Conservation (phyloP, 2,113 vertebrate species). For the Ptyas mucosa region DNA sequence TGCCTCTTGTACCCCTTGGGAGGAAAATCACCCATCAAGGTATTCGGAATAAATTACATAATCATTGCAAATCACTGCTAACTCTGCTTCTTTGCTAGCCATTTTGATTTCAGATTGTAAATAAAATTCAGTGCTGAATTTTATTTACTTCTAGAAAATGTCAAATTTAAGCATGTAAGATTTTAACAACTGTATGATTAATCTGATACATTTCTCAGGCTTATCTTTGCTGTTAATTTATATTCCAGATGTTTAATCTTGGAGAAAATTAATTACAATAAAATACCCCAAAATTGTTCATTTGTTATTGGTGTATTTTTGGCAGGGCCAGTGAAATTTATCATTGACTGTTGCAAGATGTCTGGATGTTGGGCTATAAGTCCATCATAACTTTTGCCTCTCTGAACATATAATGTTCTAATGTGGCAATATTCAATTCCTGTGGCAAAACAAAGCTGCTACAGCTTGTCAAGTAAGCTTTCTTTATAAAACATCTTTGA, state of each 20-base stretch:
- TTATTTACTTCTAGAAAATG: background rate
- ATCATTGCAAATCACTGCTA: background rate
- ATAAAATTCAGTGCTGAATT: background rate
- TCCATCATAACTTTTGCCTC: background rate
- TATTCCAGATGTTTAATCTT: background rate
- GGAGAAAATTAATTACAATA: background rate
- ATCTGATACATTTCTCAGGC: background rate
- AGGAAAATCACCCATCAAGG: slow-evolving; percentile 30
- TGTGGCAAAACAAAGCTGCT: background rate
- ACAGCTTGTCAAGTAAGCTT: background rate
- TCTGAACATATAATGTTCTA: background rate
- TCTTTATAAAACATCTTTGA: background rate
- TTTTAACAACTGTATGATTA: background rate
- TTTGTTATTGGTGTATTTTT: background rate
- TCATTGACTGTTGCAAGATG: background rate
- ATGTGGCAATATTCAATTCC: background rate
- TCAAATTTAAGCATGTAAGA: background rate
- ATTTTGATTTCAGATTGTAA: background rate
- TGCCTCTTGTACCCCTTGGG: slow-evolving; percentile 81
- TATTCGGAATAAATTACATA: background rate
- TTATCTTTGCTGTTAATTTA: background rate
- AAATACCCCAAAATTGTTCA: background rate
- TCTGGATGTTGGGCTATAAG: background rate
- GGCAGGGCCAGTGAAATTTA: background rate
- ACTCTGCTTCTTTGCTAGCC: background rate